A percentile compares a stretch with the other conserved stretches of the same genome.
Evolutionary conservation across 2,888 invertebrate genomes (phyloP).

Genomic region (Embidobia sp.): DNA sequence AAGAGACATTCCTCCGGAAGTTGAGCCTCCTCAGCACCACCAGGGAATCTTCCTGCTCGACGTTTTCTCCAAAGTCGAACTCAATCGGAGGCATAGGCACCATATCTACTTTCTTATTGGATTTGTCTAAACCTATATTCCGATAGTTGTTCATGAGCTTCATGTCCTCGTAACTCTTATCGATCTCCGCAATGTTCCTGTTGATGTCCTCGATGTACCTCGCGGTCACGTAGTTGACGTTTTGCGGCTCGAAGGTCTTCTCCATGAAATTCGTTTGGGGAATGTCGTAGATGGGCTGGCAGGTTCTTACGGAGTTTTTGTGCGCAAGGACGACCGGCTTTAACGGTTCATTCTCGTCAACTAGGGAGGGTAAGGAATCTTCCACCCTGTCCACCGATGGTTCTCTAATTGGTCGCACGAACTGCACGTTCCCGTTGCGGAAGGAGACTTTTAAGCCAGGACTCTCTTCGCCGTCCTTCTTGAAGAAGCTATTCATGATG

Average conservation of each 20-base stretch:
- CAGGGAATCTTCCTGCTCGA: slow-evolving; percentile 32
- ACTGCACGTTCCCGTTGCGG: slow-evolving; percentile 38
- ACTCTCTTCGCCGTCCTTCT: slow-evolving; percentile 21
- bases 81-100: slow-evolving; percentile 77
- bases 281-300: too few relatives aligned
- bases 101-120: slow-evolving; percentile 73
- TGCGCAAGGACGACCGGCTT: too few relatives aligned
- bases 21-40: slow-evolving; percentile 29
- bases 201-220: slow-evolving; percentile 78
- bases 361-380: too few relatives aligned
- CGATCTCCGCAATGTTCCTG: slow-evolving; percentile 77
- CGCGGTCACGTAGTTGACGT: slow-evolving; percentile 76
- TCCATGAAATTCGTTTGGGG: too few relatives aligned
- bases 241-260: too few relatives aligned
- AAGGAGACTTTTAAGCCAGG: neutral
- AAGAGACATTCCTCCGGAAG: slow-evolving; percentile 68
- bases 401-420: slow-evolving; percentile 11
- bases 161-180: slow-evolving; percentile 75
- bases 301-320: too few relatives aligned
- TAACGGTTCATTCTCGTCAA: too few relatives aligned
- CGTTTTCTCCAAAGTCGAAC: slow-evolving; percentile 70
- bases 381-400: neutral
- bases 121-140: slow-evolving; percentile 68
- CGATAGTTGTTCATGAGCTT: slow-evolving; percentile 64
- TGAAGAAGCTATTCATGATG: slow-evolving; percentile 73